Percentiles rank a stretch among this genome's conserved stretches.
Evolutionary conservation across 2,113 vertebrate genomes (phyloP).

Genomic region (Alethe diademata): DNA sequence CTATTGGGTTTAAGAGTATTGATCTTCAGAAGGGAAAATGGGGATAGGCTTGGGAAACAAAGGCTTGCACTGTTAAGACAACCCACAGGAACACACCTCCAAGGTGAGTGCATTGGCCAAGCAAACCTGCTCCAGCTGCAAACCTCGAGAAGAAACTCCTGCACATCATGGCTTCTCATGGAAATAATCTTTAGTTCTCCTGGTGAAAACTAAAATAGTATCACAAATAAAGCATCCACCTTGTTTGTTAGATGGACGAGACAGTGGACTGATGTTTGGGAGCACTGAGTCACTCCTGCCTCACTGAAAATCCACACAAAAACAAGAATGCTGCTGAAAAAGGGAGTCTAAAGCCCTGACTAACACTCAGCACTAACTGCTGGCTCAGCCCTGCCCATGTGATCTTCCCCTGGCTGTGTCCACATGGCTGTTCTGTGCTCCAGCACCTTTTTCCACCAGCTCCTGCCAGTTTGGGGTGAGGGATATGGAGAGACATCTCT

Average conservation of each 20-base stretch:
- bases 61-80: not conserved
- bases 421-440: fast-evolving
- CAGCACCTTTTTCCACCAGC: fast-evolving
- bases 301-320: not conserved
- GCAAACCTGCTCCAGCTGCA: not conserved
- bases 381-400: not conserved
- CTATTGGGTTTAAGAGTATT: not conserved
- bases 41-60: not conserved
- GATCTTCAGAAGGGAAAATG: not conserved
- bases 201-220: not conserved
- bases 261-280: not conserved
- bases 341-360: not conserved
- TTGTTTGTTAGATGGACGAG: not conserved
- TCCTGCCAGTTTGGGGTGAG: not conserved
- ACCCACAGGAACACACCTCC: not conserved
- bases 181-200: not conserved
- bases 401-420: not conserved
- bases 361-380: not conserved
- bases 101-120: not conserved
- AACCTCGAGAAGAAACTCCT: not conserved
- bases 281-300: fast-evolving
- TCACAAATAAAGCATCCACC: not conserved
- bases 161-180: not conserved
- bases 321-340: not conserved
- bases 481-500: not conserved